Base-by-base conservation (phyloP, 2,888 invertebrate species). In the Reticulitermes lucifugus region DNA sequence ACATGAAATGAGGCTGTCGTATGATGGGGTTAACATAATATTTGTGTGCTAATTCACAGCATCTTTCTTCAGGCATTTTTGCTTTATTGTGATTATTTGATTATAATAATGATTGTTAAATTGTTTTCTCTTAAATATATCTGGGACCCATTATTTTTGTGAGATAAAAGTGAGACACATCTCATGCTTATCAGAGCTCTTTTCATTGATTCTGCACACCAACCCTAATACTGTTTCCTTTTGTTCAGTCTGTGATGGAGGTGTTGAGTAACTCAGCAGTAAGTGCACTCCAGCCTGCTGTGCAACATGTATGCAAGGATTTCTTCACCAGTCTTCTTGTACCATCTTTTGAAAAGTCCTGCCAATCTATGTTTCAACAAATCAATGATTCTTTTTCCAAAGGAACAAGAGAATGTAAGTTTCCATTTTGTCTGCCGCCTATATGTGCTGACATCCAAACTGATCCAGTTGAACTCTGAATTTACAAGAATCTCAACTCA, bases 351-450 rank as follows among this genome's bases (percentile, higher is more conserved):
- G 98, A 98, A 90, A 95, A 95, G 90, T 94, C 96, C 84, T 96
- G 96, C 88, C 95, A 95, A 89, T 94, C 94, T 89, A 96, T 99
- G 93, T 98, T 98, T 90, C 93, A 94, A 79, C 98, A 99, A 91
- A 93, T 99, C 85, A 97, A 98, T 90, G 96, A 96, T 83, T 94
- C 96, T 29, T 99, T 98, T 91, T 94, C 95, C 83, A 93, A 93
- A 87, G 99, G 99, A 84, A 97, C 98, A 12, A 95, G 95, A 90
- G 98, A 98, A 91, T 98, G 98, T 98, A 91, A 94, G 95, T 55
- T 18, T 91, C 55, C 55, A 55, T 14, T 18, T 18, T 55, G 14
- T 4, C 14, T 55, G 12, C 12, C 14, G 6, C 14, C 14, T 51
- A 6, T 51, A 51, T 51, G 51, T 51, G 51, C 6, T 14, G 14